A percentile compares a stretch with the other conserved stretches of the same genome.
phyloP scores from a whole-genome alignment of 1,140 invertebrate species.

The Plectrocnemia conspersa region DNA sequence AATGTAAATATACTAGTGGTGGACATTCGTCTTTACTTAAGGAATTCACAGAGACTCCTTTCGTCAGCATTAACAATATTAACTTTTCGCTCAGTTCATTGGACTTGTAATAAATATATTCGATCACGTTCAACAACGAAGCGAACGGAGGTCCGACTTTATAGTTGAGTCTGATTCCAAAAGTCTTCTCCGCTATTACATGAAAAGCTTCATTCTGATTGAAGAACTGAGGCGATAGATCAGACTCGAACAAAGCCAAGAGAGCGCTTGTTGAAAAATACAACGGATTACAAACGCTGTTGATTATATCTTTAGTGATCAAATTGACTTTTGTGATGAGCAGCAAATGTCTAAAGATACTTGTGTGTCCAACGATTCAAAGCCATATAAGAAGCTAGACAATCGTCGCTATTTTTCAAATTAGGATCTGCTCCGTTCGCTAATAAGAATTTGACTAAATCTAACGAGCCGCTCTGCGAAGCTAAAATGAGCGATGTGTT shows the following conservation, averaged over 20 bases:
- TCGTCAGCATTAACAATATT: conserved; percentile 45
- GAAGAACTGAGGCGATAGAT: conserved; percentile 46
- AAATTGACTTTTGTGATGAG: conserved; percentile 38
- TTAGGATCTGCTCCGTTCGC: conserved; percentile 43
- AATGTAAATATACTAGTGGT: conserved; percentile 48
- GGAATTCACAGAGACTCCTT: conserved; percentile 44
- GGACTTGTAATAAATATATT: conserved; percentile 46
- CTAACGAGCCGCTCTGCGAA: conserved; percentile 38
- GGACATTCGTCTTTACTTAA: conserved; percentile 44
- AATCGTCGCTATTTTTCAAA: conserved; percentile 40
- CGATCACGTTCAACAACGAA: conserved; percentile 45
- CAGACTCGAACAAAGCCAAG: conserved; percentile 40
- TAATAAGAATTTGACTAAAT: conserved; percentile 43
- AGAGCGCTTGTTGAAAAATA: conserved; percentile 46
- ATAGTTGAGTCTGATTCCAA: conserved; percentile 39
- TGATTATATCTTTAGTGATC: conserved; percentile 43
- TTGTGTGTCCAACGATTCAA: conserved; percentile 38
- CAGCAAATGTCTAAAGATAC: conserved; percentile 43
- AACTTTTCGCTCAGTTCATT: conserved; percentile 43
- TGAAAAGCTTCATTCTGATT: conserved; percentile 41
- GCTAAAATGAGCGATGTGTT: conserved; percentile 45
- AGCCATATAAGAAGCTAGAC: conserved; percentile 42
- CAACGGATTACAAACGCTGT: conserved; percentile 46
- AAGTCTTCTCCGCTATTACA: conserved; percentile 40
- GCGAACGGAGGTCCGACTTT: conserved; percentile 43